Base-by-base conservation (phyloP, 2,113 vertebrate genomes). In the Beaufortia kweichowensis region DNA sequence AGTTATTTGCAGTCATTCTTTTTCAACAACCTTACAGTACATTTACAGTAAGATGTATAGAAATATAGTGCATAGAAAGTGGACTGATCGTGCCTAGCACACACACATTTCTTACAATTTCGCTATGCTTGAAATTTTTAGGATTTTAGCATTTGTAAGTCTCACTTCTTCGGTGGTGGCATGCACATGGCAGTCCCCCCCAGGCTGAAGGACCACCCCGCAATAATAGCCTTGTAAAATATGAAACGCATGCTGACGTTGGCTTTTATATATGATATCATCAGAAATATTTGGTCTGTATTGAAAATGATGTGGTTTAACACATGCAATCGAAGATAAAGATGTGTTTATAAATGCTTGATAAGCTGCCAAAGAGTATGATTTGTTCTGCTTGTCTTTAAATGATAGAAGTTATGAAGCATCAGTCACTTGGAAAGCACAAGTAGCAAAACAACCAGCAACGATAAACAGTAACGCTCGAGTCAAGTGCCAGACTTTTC, bases 401-500 rank as follows among this genome's bases (percentile, higher is more conserved):
- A 12, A 26, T 10, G 72, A 63, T 76, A 55, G 62, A 76, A 76
- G 48, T 41, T 76, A 56, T 57, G 53, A 71, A 71, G 50, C 62
- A 57, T 55, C 26, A 64, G 46, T 28, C 29, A 24, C 17, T 62
- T 35, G 43, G 29, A 33, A 35, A 35, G 24, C 23, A 43, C 26
- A n/a, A 53, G 17, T n/a, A 65, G 43, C 28, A 70, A 53, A 70
- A 72, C 33, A 72, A 23, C 53, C 2, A 33, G 55, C 69, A 17
- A 17, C 11, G 33, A 72, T 72, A 41, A 77, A 67, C 64, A 60
- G 59, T 60, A 24, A 50, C 9, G 17, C 6, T 61, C 53, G 43
- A 46, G 59, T 83, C 84, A 85, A 78, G 86, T 85, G 79, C 72
- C 70, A 0, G 76, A 81, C 85, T 77, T 85, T 87, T 86, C 88